These are phyloP conservation scores for Gasterosteus aculeatus DNA, from an alignment of 2,113 vertebrate genomes.

Conservation along the genomic window DNA sequence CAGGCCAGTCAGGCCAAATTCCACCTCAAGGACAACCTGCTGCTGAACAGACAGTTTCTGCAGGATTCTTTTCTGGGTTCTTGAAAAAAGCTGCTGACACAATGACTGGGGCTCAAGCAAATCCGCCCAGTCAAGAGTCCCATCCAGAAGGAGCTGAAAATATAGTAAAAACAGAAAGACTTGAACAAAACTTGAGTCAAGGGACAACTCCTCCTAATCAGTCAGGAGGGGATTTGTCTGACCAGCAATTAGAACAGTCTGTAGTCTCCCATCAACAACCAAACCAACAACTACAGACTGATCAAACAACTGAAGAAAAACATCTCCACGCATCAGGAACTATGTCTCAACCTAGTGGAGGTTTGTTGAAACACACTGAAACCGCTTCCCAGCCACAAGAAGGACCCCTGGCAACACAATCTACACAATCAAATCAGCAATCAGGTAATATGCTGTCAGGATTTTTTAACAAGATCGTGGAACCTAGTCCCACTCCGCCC, in stretches of 20 bases:
- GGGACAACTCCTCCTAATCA: constrained; percentile 19
- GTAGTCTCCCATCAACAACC: constrained; percentile 32
- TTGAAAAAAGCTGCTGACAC: constrained; percentile 74
- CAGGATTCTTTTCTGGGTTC: constrained; percentile 72
- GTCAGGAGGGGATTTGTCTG: constrained; percentile 60
- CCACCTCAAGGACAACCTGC: constrained; percentile 42
- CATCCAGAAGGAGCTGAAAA: constrained; percentile 28
- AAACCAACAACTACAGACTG: constrained; percentile 47
- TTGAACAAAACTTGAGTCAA: constrained; percentile 32
- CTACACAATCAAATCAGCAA: constrained; percentile 52
- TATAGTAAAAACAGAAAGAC: constrained; percentile 24
- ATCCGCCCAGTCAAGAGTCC: constrained; percentile 40
- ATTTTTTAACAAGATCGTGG: constrained; percentile 76
- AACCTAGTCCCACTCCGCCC: constrained; percentile 48
- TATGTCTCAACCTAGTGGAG: constrained; percentile 63
- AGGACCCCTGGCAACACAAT: constrained; percentile 30
- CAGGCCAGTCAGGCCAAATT: constrained; percentile 38
- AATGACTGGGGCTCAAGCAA: constrained; percentile 56
- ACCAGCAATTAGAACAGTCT: constrained; percentile 35
- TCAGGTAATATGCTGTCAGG: constrained; percentile 69
- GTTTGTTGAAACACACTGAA: constrained; percentile 72
- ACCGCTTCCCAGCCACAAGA: constrained; percentile 51
- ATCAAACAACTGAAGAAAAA: constrained; percentile 35
- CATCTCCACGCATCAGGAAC: constrained; percentile 32
- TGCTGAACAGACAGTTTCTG: constrained; percentile 37